Evolutionary conservation across 1,140 invertebrate species (phyloP).

Genomic region (Argopecten irradians): DNA sequence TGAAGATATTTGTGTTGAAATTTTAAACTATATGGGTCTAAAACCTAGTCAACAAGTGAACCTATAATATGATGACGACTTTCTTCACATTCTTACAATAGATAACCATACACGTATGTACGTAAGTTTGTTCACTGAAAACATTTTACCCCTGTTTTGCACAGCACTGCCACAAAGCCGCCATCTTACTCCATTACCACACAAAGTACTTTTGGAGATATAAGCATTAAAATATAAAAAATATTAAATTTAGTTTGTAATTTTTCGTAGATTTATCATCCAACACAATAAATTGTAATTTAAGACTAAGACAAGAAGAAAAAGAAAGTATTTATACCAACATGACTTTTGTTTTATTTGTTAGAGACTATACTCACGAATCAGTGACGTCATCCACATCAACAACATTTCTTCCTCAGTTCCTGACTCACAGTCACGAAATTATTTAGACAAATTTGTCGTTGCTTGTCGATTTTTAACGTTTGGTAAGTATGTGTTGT

Average conservation of each 20-base stretch:
- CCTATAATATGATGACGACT: not conserved
- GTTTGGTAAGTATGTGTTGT: not conserved
- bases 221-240: not conserved
- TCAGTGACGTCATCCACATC: slow-evolving; percentile 48
- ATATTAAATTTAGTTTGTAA: not conserved
- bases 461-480: not conserved
- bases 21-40: not conserved
- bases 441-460: not conserved
- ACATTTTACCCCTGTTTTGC: slow-evolving; percentile 86
- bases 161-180: slow-evolving; percentile 95
- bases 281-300: not conserved
- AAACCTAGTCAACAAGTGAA: not conserved
- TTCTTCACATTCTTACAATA: not conserved
- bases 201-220: slow-evolving; percentile 39
- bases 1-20: not conserved
- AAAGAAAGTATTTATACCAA: slow-evolving; percentile 24
- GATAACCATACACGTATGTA: not conserved
- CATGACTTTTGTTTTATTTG: slow-evolving; percentile 15
- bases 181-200: slow-evolving; percentile 82
- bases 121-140: not conserved
- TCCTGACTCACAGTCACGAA: slow-evolving; percentile 52
- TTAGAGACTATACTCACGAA: slow-evolving; percentile 27
- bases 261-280: not conserved
- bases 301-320: not conserved
- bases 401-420: slow-evolving; percentile 33